Evolutionary conservation across 1,140 invertebrate species (phyloP).

Genomic region (Orchesella cincta): DNA sequence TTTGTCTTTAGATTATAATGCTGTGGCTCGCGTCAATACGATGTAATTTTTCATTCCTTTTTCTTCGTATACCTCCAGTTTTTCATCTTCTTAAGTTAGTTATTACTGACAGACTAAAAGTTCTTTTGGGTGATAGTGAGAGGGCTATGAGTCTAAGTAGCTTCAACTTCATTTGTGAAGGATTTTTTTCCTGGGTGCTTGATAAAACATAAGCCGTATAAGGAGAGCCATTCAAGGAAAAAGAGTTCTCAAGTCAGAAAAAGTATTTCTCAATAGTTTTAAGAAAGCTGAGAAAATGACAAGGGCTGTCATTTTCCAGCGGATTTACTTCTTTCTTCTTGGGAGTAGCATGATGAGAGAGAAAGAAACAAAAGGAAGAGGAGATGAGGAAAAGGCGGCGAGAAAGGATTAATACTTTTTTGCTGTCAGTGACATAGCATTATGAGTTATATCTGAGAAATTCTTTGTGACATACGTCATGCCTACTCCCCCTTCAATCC

Average conservation of each 20-base stretch:
- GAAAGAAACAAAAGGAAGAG: neutral
- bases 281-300: slow-evolving; percentile 18
- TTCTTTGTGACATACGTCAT: slow-evolving; percentile 3
- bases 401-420: slow-evolving; percentile 13
- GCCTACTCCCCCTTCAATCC: too few relatives aligned
- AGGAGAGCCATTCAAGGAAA: neutral
- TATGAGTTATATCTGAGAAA: neutral
- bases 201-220: neutral
- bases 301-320: slow-evolving; percentile 19
- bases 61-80: neutral
- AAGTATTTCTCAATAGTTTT: slow-evolving; percentile 9
- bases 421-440: neutral
- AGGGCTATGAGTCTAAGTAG: slow-evolving; percentile 16
- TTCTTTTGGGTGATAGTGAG: slow-evolving; percentile 11
- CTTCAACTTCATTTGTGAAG: slow-evolving; percentile 16
- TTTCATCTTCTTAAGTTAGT: slow-evolving; percentile 14
- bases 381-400: neutral
- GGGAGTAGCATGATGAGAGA: neutral
- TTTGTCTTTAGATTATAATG: slow-evolving; percentile 17
- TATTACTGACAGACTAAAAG: slow-evolving; percentile 23
- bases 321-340: slow-evolving; percentile 21
- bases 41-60: neutral
- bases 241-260: neutral
- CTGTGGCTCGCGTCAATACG: slow-evolving; percentile 4
- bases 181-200: slow-evolving; percentile 11